Evolutionary conservation across 2,113 vertebrate genomes (phyloP).

Genomic region (Pollimyrus isidori): DNA sequence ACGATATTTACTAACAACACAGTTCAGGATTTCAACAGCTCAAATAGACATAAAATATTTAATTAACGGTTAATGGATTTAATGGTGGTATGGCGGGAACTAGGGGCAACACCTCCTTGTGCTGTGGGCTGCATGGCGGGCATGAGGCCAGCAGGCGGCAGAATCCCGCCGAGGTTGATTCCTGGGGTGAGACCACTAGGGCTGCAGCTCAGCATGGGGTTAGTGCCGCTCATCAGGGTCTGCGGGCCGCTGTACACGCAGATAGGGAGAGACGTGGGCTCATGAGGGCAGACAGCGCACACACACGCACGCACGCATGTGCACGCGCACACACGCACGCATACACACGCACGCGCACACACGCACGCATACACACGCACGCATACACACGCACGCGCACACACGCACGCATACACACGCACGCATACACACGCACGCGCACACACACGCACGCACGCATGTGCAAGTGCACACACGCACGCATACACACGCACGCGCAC

Average conservation of each 20-base stretch:
- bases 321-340: too few relatives aligned
- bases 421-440: too few relatives aligned
- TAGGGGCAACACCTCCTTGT: constrained; percentile 70
- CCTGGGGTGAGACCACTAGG: constrained; percentile 71
- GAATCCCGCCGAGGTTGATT: constrained; percentile 83
- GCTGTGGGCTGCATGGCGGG: constrained; percentile 79
- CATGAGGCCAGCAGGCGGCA: constrained; percentile 82
- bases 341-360: neutral
- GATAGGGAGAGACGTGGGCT: neutral
- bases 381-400: too few relatives aligned
- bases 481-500: too few relatives aligned
- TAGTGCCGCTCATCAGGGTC: constrained; percentile 87
- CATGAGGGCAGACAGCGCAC: too few relatives aligned
- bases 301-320: too few relatives aligned
- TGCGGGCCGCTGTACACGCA: constrained; percentile 72
- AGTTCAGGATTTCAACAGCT: neutral
- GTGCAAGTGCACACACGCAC: too few relatives aligned
- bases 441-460: too few relatives aligned
- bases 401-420: too few relatives aligned
- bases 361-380: too few relatives aligned
- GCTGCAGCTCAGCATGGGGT: constrained; percentile 79
- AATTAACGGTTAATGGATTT: neutral
- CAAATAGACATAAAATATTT: neutral
- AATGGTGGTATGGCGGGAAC: constrained; percentile 15
- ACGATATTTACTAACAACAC: neutral